Evolutionary conservation across 1,140 invertebrate species (phyloP), one percentile per base, ranked within the genome.

Genomic region (Cecropterus lyciades): DNA sequence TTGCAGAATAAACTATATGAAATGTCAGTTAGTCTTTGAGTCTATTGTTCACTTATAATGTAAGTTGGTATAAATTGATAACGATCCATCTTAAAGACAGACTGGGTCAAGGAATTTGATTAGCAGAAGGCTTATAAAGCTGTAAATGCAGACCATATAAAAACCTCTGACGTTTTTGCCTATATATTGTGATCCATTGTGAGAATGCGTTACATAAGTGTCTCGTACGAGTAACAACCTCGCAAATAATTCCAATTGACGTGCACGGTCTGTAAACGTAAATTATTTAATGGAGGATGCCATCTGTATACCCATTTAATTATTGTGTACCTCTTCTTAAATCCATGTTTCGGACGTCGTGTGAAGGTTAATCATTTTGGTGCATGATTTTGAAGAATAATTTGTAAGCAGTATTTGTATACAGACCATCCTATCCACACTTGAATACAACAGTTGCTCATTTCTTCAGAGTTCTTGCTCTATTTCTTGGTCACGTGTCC

Each of bases 261-360:
- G 40, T 43, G 40, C 7, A 43, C 46, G 66, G 55, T 27, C 43
- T 33, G 62, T 24, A 20, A 65, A 57, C 60, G 75, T 77, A 79
- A 81, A 77, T 73, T 74, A 71, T 52, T 69, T 72, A 73, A 73
- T 81, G 70, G 74, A 69, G 63, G 65, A 49, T 67, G 60, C 65
- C 69, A 72, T 68, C 68, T 73, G 67, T 52, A 71, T 67, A 68
- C 55, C 67, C 49, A 70, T 64, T 14, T 43, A 45, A 49, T 70
- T 43, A 43, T 70, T 52, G 15, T 33, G 13, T 52, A 52, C 14
- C 10, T 15, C 4, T 14, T 43, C 5, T 7, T 14, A 13, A 14
- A 9, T 37, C 33, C 40, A 14, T 43, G 40, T 37, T 11, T n/a
- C 33, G 33, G 33, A n/a, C 33, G 33, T 37, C 11, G 10, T 11